These are phyloP conservation scores for Ia io DNA, from an alignment of 2,113 vertebrate species.

Conservation along the genomic window DNA sequence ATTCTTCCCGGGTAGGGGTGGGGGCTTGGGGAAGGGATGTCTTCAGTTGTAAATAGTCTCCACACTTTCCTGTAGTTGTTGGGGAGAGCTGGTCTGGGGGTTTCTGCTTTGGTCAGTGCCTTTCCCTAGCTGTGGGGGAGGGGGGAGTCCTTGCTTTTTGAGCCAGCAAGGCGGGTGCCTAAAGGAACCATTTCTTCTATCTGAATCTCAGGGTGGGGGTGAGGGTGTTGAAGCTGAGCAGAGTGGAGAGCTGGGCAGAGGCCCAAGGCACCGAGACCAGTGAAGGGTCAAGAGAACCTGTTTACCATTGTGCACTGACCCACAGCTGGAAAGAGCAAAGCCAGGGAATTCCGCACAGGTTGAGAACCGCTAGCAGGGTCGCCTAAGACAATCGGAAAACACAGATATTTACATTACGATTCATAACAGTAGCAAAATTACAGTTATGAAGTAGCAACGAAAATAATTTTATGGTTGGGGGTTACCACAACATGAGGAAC, in stretches of 20 bases:
- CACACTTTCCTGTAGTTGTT: not conserved
- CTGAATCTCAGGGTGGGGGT: not conserved
- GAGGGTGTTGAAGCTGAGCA: constrained; percentile 22
- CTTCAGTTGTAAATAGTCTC: constrained; percentile 1
- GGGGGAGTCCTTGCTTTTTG: not conserved
- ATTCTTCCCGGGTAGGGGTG: not conserved
- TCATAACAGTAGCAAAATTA: too few species aligned
- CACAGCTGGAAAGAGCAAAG: constrained; percentile 53
- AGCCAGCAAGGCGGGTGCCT: constrained; percentile 3
- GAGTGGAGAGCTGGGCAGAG: constrained; percentile 61
- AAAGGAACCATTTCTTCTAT: constrained; percentile 44
- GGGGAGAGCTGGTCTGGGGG: not conserved
- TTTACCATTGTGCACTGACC: constrained; percentile 71
- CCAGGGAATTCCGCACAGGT: constrained; percentile 45
- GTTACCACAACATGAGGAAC: too few species aligned
- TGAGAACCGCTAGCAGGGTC: too few species aligned
- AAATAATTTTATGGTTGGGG: too few species aligned
- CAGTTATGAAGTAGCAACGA: too few species aligned
- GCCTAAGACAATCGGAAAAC: too few species aligned
- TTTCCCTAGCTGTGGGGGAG: not conserved
- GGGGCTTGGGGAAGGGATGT: not conserved
- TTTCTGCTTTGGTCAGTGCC: not conserved
- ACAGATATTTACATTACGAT: too few species aligned
- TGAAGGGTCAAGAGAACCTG: constrained; percentile 70
- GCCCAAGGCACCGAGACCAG: constrained; percentile 58